Evolutionary conservation across 2,888 invertebrate species (phyloP).

Genomic region (Podotricha telesiphe): DNA sequence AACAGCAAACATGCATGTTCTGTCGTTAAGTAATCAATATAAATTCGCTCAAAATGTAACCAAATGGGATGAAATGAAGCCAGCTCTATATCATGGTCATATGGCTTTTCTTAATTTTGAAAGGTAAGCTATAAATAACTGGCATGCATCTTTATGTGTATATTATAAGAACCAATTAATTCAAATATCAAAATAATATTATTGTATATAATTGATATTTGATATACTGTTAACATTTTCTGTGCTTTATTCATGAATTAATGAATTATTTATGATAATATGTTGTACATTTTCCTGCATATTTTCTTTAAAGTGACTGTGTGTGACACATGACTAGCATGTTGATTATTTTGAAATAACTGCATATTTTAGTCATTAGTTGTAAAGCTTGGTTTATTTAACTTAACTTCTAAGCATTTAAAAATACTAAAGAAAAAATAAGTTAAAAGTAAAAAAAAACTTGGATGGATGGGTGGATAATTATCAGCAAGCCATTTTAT

Average conservation of each 20-base stretch:
- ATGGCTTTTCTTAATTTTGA: slow-evolving; percentile 98
- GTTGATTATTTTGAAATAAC: slow-evolving; percentile 5
- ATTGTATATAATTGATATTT: neutral
- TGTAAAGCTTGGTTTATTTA: neutral
- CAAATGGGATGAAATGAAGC: slow-evolving; percentile 94
- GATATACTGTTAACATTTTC: neutral
- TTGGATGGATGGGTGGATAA: too few species aligned
- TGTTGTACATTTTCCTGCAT: slow-evolving; percentile 1
- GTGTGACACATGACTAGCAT: slow-evolving; percentile 6
- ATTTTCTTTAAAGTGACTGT: neutral
- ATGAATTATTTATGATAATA: neutral
- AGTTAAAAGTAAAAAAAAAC: too few species aligned
- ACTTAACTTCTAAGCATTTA: neutral
- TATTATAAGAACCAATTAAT: neutral
- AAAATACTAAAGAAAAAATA: too few species aligned
- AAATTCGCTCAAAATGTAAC: slow-evolving; percentile 95
- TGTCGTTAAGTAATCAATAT: slow-evolving; percentile 95
- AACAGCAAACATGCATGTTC: slow-evolving; percentile 97
- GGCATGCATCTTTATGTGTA: slow-evolving; percentile 15
- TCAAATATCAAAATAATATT: neutral
- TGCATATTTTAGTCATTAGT: neutral
- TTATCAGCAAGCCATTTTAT: too few species aligned
- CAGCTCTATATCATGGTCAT: slow-evolving; percentile 98
- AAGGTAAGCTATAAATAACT: slow-evolving; percentile 83
- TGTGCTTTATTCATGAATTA: neutral